Evolutionary conservation across 2,113 vertebrate species (phyloP), one percentile per base, ranked within the genome.

Genomic region (Odontesthes bonariensis): DNA sequence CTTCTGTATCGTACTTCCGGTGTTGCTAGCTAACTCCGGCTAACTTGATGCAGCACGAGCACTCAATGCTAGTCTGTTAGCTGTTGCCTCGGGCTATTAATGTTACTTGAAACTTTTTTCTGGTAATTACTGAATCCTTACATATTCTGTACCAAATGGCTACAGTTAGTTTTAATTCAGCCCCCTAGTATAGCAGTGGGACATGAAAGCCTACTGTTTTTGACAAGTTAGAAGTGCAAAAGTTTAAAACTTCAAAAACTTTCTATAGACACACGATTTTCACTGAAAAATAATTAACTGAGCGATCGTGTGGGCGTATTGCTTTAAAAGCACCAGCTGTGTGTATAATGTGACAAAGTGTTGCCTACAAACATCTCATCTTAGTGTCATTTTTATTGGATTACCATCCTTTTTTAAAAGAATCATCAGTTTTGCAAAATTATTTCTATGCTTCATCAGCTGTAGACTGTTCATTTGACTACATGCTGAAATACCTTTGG

Each of bases 61-160:
- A 16, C 44, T 31, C 19, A 1, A 46, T 69, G 69, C 46, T 84
- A 82, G 55, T 54, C 55, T 19, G 52, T 71, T 84, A 83, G 77
- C 75, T 54, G 53, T 79, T 73, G 0, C 73, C 47, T 22, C 23
- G 5, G 8, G 40, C 5, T 22, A 0, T 35, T 53, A 38, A n/a
- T 67, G 22, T 19, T 22, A 6, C 44, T n/a, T 8, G 11, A 19
- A 31, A 17, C 32, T 5, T 12, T 33, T 27, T 66, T 40, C 23
- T 19, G 23, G 11, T 9, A 42, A 5, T 22, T 32, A 6, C 22
- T 33, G 1, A 52, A 0, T 27, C 9, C 27, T 0, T 23, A 1
- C 31, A 20, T 19, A 20, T 13, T 69, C 19, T 53, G 27, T 11
- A 6, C 11, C 9, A 0, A 38, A 11, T 13, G 4, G 17, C 9